Evolutionary conservation across 1,140 invertebrate genomes (phyloP), one percentile per base, ranked within the genome.

Genomic region (Kradibia gibbosae): DNA sequence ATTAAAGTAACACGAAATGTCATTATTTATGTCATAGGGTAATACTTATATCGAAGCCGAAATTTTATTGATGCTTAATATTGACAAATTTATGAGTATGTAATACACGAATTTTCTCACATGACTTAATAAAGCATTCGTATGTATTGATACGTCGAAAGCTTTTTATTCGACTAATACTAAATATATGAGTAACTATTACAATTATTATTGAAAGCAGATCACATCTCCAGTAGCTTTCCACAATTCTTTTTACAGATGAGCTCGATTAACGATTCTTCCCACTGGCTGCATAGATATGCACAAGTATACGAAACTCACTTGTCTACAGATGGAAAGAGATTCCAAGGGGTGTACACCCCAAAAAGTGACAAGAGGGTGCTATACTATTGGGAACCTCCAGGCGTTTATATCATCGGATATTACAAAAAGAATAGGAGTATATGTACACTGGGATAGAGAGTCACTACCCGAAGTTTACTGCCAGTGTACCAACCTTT

Each of bases 321-420:
- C 57, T 42, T 84, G 77, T 76, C 74, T 81, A 79, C 80, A 79
- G 72, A 78, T 62, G 55, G n/a, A 80, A 60, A 42, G 0, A 34
- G 76, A 80, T 57, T 60, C 67, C 31, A 71, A 15, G 34, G 65
- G 74, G 50, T 17, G 67, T 57, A 48, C 62, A 48, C 73, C 73
- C 80, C 53, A 71, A 77, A 62, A 77, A 80, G 71, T 84, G 82
- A 67, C 84, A 80, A 84, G 80, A 85, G 86, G 82, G 84, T 84
- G 83, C 71, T 70, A 83, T 13, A 25, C 42, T 42, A 20, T 17
- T 67, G 31, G 48, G 82, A 80, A 82, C 85, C 85, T 80, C 82
- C 22, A 84, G 85, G 74, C 84, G 78, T 87, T 86, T 86, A 85
- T 84, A 86, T 85, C 82, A 87, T 86, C 82, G 82, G 83, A 84